Evolutionary conservation across 2,113 vertebrate species (phyloP), one percentile per base, ranked within the genome.

Genomic region (Entomyzon cyanotis): DNA sequence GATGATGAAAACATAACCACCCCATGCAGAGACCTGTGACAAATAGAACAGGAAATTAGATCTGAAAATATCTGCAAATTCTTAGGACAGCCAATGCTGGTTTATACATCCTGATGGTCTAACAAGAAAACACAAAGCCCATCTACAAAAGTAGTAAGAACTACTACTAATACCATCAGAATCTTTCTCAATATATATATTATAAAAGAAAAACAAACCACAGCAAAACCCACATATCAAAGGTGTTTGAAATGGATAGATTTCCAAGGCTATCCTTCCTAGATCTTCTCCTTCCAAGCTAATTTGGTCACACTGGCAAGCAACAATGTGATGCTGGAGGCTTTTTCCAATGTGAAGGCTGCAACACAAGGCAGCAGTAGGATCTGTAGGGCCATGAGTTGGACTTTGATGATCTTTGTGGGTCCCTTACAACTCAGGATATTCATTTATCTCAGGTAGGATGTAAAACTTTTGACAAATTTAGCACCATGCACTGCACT

Each of bases 1-100:
- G 98, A 99, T 99, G 93, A 99, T 99, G 91, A 99, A 99, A 87
- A 99, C 99, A 79, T 99, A 99, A 80, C 99, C 99, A 97, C 99
- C 99, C 99, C 99, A 99, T n/a, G 99, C 99, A 63, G 99, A 99
- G 84, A 99, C 99, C 99, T 99, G 83, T 1, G 84, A 96, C 65
- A 93, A 96, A 97, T 39, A 14, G 90, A 96, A 96, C 4, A 64
- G 16, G 44, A 96, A 87, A 84, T 76, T 8, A 96, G 67, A 91
- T 16, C 50, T 67, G 24, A 88, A 83, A 95, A 56, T 65, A 94
- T 1, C 59, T 79, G 62, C n/a, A 68, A 15, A 42, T 80, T 82
- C 59, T 69, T 62, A 60, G 5, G 20, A 56, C 15, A 82, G 52
- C 4, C 37, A 74, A 22, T 46, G 22, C n/a, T 81, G 25, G n/a